phyloP scores from a whole-genome alignment of 2,888 invertebrate species.

The Thera britannica region DNA sequence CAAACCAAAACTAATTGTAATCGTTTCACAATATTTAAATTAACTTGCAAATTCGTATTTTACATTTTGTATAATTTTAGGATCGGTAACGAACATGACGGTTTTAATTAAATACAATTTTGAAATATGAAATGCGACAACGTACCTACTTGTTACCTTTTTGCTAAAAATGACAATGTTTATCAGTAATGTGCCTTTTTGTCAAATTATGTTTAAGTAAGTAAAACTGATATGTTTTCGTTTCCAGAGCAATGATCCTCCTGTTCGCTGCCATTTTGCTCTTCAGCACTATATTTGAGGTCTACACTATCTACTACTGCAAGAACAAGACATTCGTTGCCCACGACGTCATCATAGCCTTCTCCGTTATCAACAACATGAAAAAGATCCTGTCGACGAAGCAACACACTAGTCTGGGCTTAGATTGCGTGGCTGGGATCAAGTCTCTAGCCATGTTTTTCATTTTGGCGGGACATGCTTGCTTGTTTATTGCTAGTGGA shows the following conservation, averaged over 20 bases:
- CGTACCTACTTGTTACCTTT: no score
- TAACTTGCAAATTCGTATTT: constrained; percentile 5
- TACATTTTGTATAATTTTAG: constrained; percentile 3
- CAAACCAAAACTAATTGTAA: background rate
- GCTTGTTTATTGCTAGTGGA: constrained; percentile 87
- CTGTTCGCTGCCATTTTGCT: constrained; percentile 73
- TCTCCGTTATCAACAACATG: constrained; percentile 85
- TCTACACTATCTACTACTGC: constrained; percentile 63
- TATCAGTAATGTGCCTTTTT: background rate
- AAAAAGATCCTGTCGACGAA: constrained; percentile 85
- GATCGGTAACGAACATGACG: background rate
- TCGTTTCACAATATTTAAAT: constrained; percentile 3
- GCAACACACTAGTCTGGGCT: constrained; percentile 83
- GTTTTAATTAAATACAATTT: background rate
- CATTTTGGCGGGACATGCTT: constrained; percentile 87
- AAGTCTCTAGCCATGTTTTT: constrained; percentile 88
- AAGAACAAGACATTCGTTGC: constrained; percentile 57
- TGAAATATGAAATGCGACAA: background rate
- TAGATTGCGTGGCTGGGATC: constrained; percentile 87
- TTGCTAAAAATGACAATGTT: no score
- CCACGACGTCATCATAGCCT: constrained; percentile 73
- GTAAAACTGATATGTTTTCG: constrained; percentile 1
- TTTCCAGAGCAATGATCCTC: constrained; percentile 77
- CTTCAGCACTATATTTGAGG: constrained; percentile 79
- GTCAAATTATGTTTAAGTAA: no score